Percentiles rank a stretch among this genome's conserved stretches.
These are phyloP conservation scores for Carollia perspicillata DNA, from an alignment of 2,113 vertebrate genomes.

Conservation along the genomic window DNA sequence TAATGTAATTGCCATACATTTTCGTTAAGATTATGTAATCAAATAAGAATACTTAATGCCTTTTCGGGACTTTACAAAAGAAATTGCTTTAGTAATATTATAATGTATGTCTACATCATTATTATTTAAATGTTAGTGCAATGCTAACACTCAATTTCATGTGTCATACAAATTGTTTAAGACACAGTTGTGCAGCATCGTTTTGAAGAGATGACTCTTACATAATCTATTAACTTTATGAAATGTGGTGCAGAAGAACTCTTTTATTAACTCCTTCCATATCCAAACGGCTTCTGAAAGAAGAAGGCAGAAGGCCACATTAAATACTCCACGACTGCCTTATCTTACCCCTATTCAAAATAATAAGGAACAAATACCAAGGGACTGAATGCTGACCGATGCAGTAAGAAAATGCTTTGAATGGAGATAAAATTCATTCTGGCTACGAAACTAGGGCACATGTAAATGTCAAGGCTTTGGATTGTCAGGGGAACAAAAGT, in stretches of 20 bases:
- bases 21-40: constrained; percentile 68
- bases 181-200: constrained; percentile 72
- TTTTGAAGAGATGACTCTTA: constrained; percentile 74
- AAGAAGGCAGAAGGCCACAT: constrained; percentile 6
- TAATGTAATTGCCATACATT: constrained; percentile 61
- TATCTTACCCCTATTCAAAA: not conserved
- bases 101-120: constrained; percentile 72
- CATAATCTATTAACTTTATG: constrained; percentile 71
- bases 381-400: not conserved
- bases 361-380: not conserved
- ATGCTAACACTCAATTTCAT: constrained; percentile 74
- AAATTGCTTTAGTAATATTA: constrained; percentile 76
- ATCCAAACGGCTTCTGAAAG: constrained; percentile 48
- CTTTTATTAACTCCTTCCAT: constrained; percentile 68
- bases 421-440: constrained; percentile 40
- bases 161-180: constrained; percentile 75
- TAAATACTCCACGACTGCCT: not conserved
- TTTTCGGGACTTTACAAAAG: constrained; percentile 61
- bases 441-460: constrained; percentile 35
- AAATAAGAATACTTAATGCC: constrained; percentile 61
- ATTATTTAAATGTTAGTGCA: constrained; percentile 78
- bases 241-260: constrained; percentile 67
- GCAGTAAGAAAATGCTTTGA: constrained; percentile 31
- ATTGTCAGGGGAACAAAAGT: not conserved
- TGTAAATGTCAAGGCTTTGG: constrained; percentile 52